These are phyloP conservation scores for Passerculus sandwichensis DNA, from an alignment of 2,797 vertebrate species.

Conservation along the genomic window DNA sequence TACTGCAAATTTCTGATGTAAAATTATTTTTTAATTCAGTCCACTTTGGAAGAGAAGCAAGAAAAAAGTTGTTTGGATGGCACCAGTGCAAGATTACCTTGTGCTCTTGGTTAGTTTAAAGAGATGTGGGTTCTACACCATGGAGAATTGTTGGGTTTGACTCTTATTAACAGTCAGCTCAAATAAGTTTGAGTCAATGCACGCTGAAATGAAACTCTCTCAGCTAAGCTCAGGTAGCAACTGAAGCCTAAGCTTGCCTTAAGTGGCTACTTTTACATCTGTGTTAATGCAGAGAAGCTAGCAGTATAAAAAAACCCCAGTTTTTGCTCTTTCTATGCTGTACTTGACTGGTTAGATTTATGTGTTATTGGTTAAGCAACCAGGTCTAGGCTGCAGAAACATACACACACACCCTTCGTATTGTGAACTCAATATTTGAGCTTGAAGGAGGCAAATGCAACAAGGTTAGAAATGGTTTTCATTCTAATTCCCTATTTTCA, in stretches of 20 bases:
- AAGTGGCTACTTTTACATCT: background rate
- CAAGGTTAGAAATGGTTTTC: background rate
- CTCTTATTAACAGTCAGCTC: background rate
- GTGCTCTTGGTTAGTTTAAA: background rate
- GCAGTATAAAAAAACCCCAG: accelerated
- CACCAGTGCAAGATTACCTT: background rate
- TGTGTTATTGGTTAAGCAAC: background rate
- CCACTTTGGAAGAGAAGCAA: background rate
- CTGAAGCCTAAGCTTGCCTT: background rate
- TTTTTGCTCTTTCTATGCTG: background rate
- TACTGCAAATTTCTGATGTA: background rate
- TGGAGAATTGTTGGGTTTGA: background rate
- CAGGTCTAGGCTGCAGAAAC: background rate
- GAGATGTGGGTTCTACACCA: background rate
- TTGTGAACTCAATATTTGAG: background rate
- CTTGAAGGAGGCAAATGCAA: background rate
- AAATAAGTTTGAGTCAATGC: background rate
- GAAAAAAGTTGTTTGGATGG: background rate
- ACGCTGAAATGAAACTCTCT: background rate
- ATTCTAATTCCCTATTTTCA: background rate
- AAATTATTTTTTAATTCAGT: background rate
- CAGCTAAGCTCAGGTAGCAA: background rate
- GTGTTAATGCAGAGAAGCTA: background rate
- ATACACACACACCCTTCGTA: accelerated
- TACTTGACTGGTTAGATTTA: background rate